Conservation (phyloP, 2,113 vertebrate species). For the Panthera uncia region DNA sequence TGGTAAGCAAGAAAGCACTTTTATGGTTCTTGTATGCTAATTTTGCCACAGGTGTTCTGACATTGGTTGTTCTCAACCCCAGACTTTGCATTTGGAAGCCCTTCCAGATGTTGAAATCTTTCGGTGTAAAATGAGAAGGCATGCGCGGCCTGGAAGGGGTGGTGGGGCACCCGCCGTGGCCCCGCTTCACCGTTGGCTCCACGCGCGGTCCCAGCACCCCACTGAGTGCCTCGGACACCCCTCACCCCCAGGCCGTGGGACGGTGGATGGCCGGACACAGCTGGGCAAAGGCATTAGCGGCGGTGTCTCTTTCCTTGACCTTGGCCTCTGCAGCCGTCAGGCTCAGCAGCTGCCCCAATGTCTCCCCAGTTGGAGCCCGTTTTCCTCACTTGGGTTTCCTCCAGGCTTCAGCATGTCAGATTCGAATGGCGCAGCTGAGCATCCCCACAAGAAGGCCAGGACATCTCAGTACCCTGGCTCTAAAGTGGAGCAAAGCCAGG, state of each 20-base stretch:
- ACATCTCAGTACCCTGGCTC: slow-evolving; percentile 88
- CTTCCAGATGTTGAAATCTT: not conserved
- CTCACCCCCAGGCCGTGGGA: rapidly evolving
- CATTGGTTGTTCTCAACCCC: not conserved
- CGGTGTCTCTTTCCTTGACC: not conserved
- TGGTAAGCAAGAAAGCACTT: not conserved
- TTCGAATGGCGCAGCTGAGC: not conserved
- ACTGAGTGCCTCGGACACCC: rapidly evolving
- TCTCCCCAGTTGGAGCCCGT: not conserved
- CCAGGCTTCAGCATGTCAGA: slow-evolving; percentile 39
- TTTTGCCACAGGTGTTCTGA: not conserved
- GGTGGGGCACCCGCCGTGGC: rapidly evolving
- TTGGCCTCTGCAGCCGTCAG: not conserved
- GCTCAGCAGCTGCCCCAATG: not conserved
- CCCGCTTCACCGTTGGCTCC: not conserved
- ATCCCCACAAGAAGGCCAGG: slow-evolving; percentile 84
- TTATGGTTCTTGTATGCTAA: not conserved
- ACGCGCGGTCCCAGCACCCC: rapidly evolving
- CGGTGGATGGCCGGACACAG: not conserved
- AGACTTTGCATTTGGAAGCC: not conserved
- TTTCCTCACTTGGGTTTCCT: not conserved
- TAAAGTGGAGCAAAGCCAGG: slow-evolving; percentile 76
- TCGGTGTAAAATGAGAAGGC: not conserved
- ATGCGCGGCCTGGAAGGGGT: not conserved
- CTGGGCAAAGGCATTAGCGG: not conserved